A percentile compares a stretch with the other conserved stretches of the same genome.
Conservation (phyloP, 2,888 invertebrate species). For the Tribolium freemani region DNA sequence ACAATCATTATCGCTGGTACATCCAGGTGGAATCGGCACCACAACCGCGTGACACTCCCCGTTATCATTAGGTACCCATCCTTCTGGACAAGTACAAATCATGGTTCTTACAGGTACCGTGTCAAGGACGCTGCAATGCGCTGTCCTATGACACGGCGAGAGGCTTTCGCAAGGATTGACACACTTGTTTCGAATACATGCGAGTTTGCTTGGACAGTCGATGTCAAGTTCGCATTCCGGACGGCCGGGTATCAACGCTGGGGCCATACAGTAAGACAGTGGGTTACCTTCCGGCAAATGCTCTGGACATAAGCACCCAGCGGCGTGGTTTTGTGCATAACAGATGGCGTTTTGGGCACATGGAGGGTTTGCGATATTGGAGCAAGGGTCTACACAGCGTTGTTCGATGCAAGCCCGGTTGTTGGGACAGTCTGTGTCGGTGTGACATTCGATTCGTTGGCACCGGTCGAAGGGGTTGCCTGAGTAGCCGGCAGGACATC, state of each 20-base stretch:
- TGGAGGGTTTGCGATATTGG: slow-evolving; percentile 74
- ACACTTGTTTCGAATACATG: slow-evolving; percentile 85
- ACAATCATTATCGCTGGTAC: slow-evolving; percentile 86
- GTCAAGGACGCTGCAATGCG: slow-evolving; percentile 86
- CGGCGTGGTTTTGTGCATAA: slow-evolving; percentile 83
- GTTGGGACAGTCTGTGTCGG: slow-evolving; percentile 83
- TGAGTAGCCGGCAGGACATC: slow-evolving; percentile 81
- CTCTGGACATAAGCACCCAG: slow-evolving; percentile 87
- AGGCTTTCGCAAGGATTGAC: slow-evolving; percentile 83
- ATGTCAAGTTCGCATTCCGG: slow-evolving; percentile 83
- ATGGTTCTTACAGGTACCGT: slow-evolving; percentile 89
- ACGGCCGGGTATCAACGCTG: slow-evolving; percentile 68
- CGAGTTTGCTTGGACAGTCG: slow-evolving; percentile 85
- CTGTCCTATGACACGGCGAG: slow-evolving; percentile 81
- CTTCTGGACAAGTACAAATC: slow-evolving; percentile 89
- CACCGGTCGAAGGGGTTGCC: slow-evolving; percentile 88
- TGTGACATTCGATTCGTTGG: slow-evolving; percentile 83
- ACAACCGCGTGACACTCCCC: slow-evolving; percentile 84
- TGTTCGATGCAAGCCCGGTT: slow-evolving; percentile 81
- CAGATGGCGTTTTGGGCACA: slow-evolving; percentile 90
- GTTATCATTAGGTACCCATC: slow-evolving; percentile 84
- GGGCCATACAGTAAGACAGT: slow-evolving; percentile 78
- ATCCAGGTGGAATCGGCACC: slow-evolving; percentile 80
- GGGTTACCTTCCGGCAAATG: slow-evolving; percentile 86
- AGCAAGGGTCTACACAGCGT: slow-evolving; percentile 86